A percentile compares a stretch with the other conserved stretches of the same genome.
Conservation (phyloP, 2,888 invertebrate species). For the Noctua fimbriata region DNA sequence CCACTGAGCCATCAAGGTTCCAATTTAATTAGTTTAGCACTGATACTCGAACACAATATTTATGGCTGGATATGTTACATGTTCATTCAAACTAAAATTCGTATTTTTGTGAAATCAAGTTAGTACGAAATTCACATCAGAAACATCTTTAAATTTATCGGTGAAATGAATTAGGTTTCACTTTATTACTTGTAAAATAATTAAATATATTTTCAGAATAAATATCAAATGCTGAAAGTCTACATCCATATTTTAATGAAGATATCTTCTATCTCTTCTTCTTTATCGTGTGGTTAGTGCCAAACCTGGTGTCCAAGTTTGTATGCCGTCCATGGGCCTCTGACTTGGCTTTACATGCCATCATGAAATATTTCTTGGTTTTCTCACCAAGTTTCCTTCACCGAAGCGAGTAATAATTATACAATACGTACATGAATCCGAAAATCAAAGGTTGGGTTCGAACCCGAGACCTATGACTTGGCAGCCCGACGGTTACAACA, state of each 20-base stretch:
- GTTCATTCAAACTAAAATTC: conserved; percentile 29
- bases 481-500: too few relatives aligned
- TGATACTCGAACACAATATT: conserved; percentile 29
- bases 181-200: not conserved
- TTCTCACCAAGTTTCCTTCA: too few relatives aligned
- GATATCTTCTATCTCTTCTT: too few relatives aligned
- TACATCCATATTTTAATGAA: not conserved
- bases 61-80: conserved; percentile 2
- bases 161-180: not conserved
- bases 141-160: not conserved
- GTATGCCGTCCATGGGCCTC: too few relatives aligned
- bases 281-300: too few relatives aligned
- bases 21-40: conserved; percentile 53
- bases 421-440: too few relatives aligned
- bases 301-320: too few relatives aligned
- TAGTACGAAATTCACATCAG: not conserved
- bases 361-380: too few relatives aligned
- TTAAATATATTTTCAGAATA: not conserved
- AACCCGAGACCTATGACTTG: too few relatives aligned
- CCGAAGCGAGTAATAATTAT: too few relatives aligned
- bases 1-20: conserved; percentile 20
- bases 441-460: too few relatives aligned
- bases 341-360: too few relatives aligned
- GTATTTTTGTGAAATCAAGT: not conserved
- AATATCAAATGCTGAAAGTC: not conserved